Evolutionary conservation across 1,140 invertebrate species (phyloP), one percentile per base, ranked within the genome.

Genomic region (Chrysopa pallens): DNA sequence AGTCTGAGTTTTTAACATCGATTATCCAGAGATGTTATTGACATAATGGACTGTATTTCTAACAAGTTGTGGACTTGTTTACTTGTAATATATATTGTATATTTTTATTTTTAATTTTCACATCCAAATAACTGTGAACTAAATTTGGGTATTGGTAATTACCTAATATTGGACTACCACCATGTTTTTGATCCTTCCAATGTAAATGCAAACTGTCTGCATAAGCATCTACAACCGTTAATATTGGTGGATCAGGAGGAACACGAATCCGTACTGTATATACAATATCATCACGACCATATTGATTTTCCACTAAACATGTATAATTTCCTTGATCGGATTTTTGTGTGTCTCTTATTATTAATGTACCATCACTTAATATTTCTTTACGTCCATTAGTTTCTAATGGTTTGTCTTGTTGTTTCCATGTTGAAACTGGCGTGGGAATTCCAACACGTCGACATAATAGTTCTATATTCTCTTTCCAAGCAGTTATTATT

Each of bases 261-360:
- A 81, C 78, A 51, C 74, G 67, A 38, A 78, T 71, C 48, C 72
- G 70, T 12, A 77, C 67, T 39, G 62, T 63, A 52, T 90, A 89
- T 1, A 77, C 75, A 43, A 93, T 88, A 52, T 83, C 77, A 63
- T 92, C 89, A 37, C 71, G 74, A 1, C 88, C 87, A 60, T 89
- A 75, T 7, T 69, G 66, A 59, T 95, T 93, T 50, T 83, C 78
- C 4, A 88, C 83, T 14, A 69, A 65, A 58, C 90, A 95, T 2
- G 86, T 81, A 56, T 92, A 93, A 65, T 92, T 90, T n/a, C 87
- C 88, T 53, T 80, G 79, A 58, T 87, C 83, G 14, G 71, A 72
- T 51, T 78, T 71, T 57, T 87, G 82, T 8, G 79, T 70, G 46
- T 80, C 74, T 56, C 74, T 73, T 35, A 88, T 80, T 40, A 78